phyloP scores from a whole-genome alignment of 2,113 vertebrate species.

The Tiliqua scincoides region DNA sequence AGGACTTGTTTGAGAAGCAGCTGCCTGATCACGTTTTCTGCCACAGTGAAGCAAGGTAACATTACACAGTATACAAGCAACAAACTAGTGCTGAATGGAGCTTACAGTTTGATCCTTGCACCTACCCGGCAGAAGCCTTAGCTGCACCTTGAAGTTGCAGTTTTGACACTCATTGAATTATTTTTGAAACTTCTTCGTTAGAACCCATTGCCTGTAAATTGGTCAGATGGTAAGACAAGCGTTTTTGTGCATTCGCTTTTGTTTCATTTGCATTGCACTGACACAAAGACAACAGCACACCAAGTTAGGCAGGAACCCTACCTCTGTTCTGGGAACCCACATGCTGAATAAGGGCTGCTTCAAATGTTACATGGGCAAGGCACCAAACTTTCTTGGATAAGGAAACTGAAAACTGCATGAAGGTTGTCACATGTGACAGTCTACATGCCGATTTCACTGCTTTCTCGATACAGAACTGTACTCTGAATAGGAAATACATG shows the following conservation, averaged over 20 bases:
- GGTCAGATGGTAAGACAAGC: conserved; percentile 53
- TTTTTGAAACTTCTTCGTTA: conserved; percentile 59
- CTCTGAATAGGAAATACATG: not conserved
- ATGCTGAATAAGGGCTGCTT: not conserved
- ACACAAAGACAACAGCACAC: conserved; percentile 70
- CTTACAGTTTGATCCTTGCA: conserved; percentile 53
- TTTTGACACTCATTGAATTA: conserved; percentile 47
- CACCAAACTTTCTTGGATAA: not conserved
- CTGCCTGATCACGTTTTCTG: not conserved
- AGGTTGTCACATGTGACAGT: not conserved
- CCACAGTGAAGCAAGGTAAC: conserved; percentile 24
- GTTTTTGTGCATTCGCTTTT: conserved; percentile 29
- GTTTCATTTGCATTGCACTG: conserved; percentile 62
- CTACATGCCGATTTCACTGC: conserved; percentile 10
- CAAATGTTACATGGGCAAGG: not conserved
- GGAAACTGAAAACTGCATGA: not conserved
- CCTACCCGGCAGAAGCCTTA: conserved; percentile 48
- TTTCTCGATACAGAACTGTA: not conserved
- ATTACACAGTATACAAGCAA: conserved; percentile 19
- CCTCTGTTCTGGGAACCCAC: not conserved
- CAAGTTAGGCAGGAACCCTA: not conserved
- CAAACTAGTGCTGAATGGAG: conserved; percentile 41
- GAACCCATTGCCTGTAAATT: conserved; percentile 58
- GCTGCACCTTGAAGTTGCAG: conserved; percentile 42
- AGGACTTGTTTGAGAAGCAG: conserved; percentile 6